These are phyloP conservation scores for Stictonetta naevosa DNA, from an alignment of 2,113 vertebrate species.

Conservation along the genomic window DNA sequence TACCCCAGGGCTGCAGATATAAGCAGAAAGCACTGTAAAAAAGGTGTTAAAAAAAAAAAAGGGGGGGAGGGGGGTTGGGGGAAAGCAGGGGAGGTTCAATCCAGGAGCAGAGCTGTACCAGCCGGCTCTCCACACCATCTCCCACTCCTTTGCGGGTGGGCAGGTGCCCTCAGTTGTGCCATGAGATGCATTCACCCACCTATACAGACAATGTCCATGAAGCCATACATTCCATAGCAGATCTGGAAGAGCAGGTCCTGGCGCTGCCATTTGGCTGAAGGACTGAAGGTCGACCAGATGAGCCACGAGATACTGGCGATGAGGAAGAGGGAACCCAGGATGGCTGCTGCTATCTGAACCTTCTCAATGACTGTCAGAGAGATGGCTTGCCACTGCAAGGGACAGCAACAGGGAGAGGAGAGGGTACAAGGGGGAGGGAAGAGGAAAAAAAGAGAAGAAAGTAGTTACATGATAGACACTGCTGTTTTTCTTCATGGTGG, in stretches of 20 bases:
- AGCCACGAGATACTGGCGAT: conserved; percentile 99
- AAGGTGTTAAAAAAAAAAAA: neutral
- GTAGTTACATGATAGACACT: neutral
- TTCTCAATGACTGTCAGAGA: conserved; percentile 99
- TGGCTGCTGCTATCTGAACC: conserved; percentile 96
- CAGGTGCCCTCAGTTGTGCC: fast-evolving
- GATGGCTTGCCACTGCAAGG: conserved; percentile 95
- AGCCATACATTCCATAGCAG: conserved; percentile 99
- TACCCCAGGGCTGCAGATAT: neutral
- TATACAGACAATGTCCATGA: conserved; percentile 99
- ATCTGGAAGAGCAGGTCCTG: conserved; percentile 99
- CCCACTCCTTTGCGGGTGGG: fast-evolving
- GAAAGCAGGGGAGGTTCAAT: neutral
- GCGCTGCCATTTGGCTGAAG: conserved; percentile 97
- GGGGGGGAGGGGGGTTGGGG: too few species aligned
- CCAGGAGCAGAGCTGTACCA: neutral
- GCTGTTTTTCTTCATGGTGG: neutral
- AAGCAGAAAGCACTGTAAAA: neutral
- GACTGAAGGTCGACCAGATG: conserved; percentile 98
- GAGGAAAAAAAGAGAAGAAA: conserved; percentile 7
- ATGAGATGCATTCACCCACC: conserved; percentile 78
- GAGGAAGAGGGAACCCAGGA: conserved; percentile 97
- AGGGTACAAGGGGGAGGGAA: neutral
- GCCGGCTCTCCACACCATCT: neutral
- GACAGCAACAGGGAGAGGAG: neutral